These are phyloP conservation scores for Hydrophis major DNA, from an alignment of 2,797 vertebrate species.

Conservation along the genomic window DNA sequence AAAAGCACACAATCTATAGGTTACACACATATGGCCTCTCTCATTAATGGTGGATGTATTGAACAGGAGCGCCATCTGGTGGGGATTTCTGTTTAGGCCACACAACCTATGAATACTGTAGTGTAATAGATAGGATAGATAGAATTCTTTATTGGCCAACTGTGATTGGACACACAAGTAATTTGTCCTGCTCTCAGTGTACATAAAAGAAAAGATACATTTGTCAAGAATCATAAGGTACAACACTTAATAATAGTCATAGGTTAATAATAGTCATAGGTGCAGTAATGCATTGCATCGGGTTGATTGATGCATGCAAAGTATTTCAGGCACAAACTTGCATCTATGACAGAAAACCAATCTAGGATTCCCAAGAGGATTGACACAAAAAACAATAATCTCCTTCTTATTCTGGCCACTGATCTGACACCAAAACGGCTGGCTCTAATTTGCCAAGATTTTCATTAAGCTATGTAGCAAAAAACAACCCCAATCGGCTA, in stretches of 20 bases:
- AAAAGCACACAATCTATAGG: background rate
- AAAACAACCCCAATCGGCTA: background rate
- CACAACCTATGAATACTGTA: background rate
- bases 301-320: background rate
- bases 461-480: background rate
- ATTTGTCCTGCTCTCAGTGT: too few relatives aligned
- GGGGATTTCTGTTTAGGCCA: background rate
- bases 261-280: too few relatives aligned
- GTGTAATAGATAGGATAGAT: too few relatives aligned
- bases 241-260: too few relatives aligned
- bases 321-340: background rate
- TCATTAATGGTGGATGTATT: constrained; percentile 18
- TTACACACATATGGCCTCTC: background rate
- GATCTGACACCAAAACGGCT: background rate
- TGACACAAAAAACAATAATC: background rate
- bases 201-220: too few relatives aligned
- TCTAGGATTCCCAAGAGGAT: background rate
- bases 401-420: background rate
- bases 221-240: too few relatives aligned
- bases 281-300: accelerated
- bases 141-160: too few relatives aligned
- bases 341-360: too few relatives aligned
- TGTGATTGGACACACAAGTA: too few relatives aligned
- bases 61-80: constrained; percentile 69
- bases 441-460: background rate